Base-by-base conservation (phyloP, 2,888 invertebrate species). In the Calameuta pallipes region DNA sequence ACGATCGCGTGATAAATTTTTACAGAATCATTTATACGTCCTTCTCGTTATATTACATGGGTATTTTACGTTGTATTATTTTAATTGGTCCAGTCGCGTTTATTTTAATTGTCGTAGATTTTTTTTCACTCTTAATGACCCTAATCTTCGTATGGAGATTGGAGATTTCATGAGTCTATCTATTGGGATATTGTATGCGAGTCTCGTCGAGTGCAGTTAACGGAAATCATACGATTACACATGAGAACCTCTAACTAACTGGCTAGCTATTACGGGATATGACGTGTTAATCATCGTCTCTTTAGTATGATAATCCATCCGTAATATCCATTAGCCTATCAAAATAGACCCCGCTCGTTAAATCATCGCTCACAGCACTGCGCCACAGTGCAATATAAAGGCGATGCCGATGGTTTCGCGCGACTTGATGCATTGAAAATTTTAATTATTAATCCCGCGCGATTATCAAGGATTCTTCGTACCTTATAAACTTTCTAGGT, bases 271-370 rank as follows among this genome's bases (percentile, higher is more conserved):
- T 87, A 85, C 81, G 82, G 79, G 80, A 83, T 77, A 78, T 82
- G 82, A 85, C 82, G 78, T 83, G 83, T 86, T 88, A 87, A 88
- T 88, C 85, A 88, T 85, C 83, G 83, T 87, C 87, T 83, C 85
- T 87, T 86, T 85, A 87, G 84, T 84, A 85, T 85, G 84, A 87
- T 87, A 88, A 87, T 88, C 83, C 81, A 77, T 69, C 78, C 82
- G 83, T 84, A 86, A 84, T 85, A 85, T 86, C 84, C 84, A 87
- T 88, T 86, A 87, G 84, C 82, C 83, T 82, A 84, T 88, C 84
- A 85, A 84, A 88, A 85, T 84, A 82, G 82, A 83, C 84, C 83
- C 78, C 74, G 77, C 79, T 76, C 80, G 70, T 70, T 33, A 70
- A 33, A 70, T 33, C 30, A 33, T 70, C 70, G 33, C 33, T 70